Conservation (phyloP, 1,140 invertebrate species). For the Anoplophora glabripennis region DNA sequence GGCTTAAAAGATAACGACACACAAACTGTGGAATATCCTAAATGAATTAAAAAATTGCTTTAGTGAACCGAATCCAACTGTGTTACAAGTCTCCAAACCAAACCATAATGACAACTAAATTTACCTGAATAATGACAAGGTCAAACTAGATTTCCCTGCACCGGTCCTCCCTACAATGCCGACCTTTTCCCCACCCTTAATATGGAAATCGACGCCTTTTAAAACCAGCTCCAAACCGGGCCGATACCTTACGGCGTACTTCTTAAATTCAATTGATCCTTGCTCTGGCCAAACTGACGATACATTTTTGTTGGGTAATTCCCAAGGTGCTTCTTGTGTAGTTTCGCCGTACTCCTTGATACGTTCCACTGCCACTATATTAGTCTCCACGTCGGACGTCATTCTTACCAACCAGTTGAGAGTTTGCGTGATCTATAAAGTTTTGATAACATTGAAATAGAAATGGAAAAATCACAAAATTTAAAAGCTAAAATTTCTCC, state of each 20-base stretch:
- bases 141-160: constrained; percentile 83
- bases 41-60: too few species aligned
- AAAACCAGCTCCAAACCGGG: constrained; percentile 81
- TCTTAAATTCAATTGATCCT: constrained; percentile 71
- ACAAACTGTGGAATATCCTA: too few species aligned
- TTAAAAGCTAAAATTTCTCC: too few species aligned
- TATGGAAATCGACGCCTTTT: constrained; percentile 65
- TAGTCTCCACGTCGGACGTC: constrained; percentile 95
- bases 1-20: too few species aligned
- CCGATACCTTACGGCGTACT: constrained; percentile 79
- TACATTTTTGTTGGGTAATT: constrained; percentile 56
- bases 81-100: too few species aligned
- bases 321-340: constrained; percentile 70
- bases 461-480: too few species aligned
- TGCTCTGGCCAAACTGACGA: constrained; percentile 70
- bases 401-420: constrained; percentile 95
- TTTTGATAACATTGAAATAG: too few species aligned
- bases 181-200: constrained; percentile 75
- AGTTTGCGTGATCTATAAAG: constrained; percentile 84
- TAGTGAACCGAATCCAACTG: too few species aligned
- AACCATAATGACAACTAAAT: too few species aligned
- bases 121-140: constrained; percentile 69
- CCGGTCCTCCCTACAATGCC: constrained; percentile 82
- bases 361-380: constrained; percentile 96
- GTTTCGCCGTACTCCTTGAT: constrained; percentile 95